Conservation (phyloP, 2,797 vertebrate genomes). For the Artibeus jamaicensis region DNA sequence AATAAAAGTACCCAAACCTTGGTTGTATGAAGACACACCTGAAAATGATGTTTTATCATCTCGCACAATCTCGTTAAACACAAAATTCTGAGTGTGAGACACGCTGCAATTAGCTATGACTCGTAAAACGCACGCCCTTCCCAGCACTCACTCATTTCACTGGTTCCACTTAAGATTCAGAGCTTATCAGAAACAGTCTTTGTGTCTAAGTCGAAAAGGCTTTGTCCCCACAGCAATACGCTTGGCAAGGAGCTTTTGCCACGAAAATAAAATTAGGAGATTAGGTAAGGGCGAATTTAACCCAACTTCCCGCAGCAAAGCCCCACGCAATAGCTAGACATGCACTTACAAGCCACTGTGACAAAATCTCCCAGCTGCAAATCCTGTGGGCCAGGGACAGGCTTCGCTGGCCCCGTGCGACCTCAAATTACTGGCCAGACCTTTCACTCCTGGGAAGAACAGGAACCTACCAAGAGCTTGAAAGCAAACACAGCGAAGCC, state of each 20-base stretch:
- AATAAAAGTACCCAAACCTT: not conserved
- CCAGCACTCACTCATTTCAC: not conserved
- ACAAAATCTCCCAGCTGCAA: not conserved
- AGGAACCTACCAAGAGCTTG: not conserved
- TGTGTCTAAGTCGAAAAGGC: not conserved
- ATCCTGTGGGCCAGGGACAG: not conserved
- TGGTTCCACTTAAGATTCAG: not conserved
- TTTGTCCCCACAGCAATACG: not conserved
- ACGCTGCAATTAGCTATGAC: not conserved
- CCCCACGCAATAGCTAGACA: conserved; percentile 45
- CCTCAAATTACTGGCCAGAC: not conserved
- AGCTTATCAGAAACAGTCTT: not conserved
- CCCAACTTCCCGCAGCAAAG: conserved; percentile 63
- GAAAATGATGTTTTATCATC: not conserved
- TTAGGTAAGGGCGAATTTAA: conserved; percentile 62
- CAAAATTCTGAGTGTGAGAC: not conserved
- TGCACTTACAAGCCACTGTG: rapidly evolving
- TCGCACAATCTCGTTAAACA: not conserved
- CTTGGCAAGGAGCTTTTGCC: not conserved
- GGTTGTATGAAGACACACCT: not conserved
- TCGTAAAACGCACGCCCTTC: not conserved
- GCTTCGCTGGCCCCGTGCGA: not conserved
- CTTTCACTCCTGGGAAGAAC: not conserved
- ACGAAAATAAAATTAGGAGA: conserved; percentile 47
- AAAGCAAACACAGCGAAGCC: not conserved